Conservation (phyloP, 1,140 invertebrate genomes). For the Holotrichia oblita region DNA sequence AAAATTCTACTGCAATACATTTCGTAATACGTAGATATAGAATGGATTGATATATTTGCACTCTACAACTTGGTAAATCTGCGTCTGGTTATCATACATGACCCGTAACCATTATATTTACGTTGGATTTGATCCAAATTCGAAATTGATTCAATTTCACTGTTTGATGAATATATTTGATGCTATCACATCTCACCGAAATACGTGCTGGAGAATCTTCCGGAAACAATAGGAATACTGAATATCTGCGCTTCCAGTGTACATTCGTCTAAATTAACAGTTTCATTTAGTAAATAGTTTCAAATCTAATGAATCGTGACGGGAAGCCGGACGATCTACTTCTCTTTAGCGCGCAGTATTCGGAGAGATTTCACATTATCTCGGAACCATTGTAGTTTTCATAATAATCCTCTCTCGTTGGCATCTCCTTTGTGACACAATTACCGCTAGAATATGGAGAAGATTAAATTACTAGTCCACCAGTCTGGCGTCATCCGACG, state of each 20-base stretch:
- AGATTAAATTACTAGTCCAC: conserved; percentile 12
- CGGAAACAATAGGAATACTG: neutral
- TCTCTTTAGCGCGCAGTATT: neutral
- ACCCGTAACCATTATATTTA: too few relatives aligned
- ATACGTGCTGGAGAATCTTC: neutral
- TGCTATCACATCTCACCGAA: neutral
- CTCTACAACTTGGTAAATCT: too few relatives aligned
- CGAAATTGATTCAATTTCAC: too few relatives aligned
- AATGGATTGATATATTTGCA: too few relatives aligned
- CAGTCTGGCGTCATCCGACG: neutral
- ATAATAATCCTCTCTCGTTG: conserved; percentile 5
- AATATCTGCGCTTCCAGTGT: neutral
- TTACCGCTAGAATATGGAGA: conserved; percentile 7
- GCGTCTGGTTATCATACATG: too few relatives aligned
- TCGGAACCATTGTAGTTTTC: neutral
- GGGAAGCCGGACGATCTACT: neutral
- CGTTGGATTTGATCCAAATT: too few relatives aligned
- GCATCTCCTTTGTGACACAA: neutral
- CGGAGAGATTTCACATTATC: neutral
- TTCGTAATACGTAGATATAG: too few relatives aligned
- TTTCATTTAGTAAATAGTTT: neutral
- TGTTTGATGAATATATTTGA: too few relatives aligned
- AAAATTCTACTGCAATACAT: too few relatives aligned
- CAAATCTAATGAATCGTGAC: conserved; percentile 8
- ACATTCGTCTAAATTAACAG: neutral